Evolutionary conservation across 2,888 invertebrate species (phyloP), one percentile per base, ranked within the genome.

Genomic region (Venusia cambrica): DNA sequence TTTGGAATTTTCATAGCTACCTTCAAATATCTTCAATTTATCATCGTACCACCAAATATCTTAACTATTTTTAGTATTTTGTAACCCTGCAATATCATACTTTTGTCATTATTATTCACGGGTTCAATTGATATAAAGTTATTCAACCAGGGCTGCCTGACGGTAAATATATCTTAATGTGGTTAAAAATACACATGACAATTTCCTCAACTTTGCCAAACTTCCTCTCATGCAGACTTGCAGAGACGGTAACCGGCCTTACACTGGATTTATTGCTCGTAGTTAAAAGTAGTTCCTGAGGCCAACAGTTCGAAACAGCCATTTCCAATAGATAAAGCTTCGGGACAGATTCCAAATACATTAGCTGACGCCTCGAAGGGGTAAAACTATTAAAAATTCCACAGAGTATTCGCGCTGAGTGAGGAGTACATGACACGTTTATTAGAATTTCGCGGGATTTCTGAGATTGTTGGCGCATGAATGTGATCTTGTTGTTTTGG

Each of bases 271-370:
- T 87, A 85, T 84, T 78, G 76, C 77, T 71, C 73, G 71, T 84
- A 84, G 77, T 84, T 83, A 84, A 80, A 85, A 83, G 75, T 77
- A 77, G 73, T 79, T 77, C 66, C 65, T 63, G 70, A 78, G 73
- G 73, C 74, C 73, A 77, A 79, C 76, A 79, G 77, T 85, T 85
- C 62, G 63, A 76, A 85, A 85, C 80, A 80, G 69, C 83, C 75
- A 81, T 85, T 85, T 79, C 72, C 84, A 74, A 84, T 83, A 80
- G 76, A 83, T 83, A 81, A 76, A 79, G 69, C 78, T 55, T 54
- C 65, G 62, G 78, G 81, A 83, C 80, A 84, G 84, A 84, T 85
- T 84, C 67, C 75, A 85, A 87, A 85, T 78, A 84, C 85, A 85
- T 85, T 85, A 85, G 78, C 61, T 72, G 71, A 68, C 68, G 69